Evolutionary conservation across 2,797 vertebrate species (phyloP), one percentile per base, ranked within the genome.

Genomic region (Spea hammondii): DNA sequence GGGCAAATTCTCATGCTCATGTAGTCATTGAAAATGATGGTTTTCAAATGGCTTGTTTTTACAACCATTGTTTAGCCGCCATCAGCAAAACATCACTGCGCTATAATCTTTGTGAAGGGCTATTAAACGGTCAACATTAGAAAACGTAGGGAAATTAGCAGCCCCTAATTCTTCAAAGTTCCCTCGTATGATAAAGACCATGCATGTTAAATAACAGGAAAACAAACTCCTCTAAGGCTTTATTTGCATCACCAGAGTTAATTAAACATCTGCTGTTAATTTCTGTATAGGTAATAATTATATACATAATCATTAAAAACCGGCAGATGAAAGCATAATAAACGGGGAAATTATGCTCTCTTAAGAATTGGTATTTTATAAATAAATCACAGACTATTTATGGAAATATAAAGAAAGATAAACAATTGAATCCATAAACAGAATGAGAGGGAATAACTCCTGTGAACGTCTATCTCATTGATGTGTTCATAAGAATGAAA

Each of bases 261-360:
- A 80, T 75, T 80, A 75, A 80, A 80, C 78, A 79, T 74, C 78
- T 80, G 66, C 59, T 74, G 78, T 80, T 80, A 80, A 75, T 80
- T 80, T 80, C 75, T 80, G 72, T 80, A 62, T 76, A 80, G 78
- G 72, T 80, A 75, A 74, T 74, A 80, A 80, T 80, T 75, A 67
- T 70, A 70, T 74, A 75, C 78, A 80, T 80, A 80, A 75, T 75
- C 78, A 75, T 75, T 70, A 75, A 57, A 75, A 17, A 74, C 50
- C 70, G 68, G 72, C 72, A 80, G 72, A 70, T 75, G 65, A 80
- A 80, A 80, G 66, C 74, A 80, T 80, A 75, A 75, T 80, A 80
- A 70, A 71, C 57, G 50, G 54, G 11, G 51, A 79, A 69, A 62
- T 69, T 64, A 70, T 70, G 54, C 10, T 79, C 66, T 47, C 72